Percentiles rank a stretch among this genome's conserved stretches.
Evolutionary conservation across 2,113 vertebrate genomes (phyloP).

Genomic region (Dipodomys ordii): DNA sequence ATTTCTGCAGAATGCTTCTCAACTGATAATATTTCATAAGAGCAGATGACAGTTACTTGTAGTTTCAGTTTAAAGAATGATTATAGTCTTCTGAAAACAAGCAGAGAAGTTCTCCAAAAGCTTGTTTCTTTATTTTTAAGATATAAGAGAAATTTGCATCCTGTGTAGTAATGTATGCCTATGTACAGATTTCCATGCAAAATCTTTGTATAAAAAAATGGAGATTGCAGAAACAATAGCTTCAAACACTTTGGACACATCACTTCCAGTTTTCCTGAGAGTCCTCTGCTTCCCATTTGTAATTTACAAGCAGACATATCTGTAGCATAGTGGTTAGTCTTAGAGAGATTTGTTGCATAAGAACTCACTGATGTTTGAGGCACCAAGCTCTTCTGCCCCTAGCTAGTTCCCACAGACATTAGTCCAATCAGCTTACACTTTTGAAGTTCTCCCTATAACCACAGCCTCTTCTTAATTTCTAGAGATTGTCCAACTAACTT

Average conservation of each 20-base stretch:
- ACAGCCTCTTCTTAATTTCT: constrained; percentile 6
- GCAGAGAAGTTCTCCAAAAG: neutral
- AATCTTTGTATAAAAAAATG: neutral
- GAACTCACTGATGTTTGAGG: neutral
- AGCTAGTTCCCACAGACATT: too few species aligned
- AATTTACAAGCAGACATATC: neutral
- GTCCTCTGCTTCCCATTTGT: neutral
- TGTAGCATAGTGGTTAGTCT: neutral
- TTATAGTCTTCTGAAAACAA: neutral
- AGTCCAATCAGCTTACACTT: neutral
- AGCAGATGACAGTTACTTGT: neutral
- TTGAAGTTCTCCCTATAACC: neutral
- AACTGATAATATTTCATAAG: neutral
- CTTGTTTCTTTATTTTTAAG: neutral
- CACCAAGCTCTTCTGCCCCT: neutral
- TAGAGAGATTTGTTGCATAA: neutral
- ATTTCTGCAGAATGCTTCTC: neutral
- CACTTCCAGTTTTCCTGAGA: neutral
- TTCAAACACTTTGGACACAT: neutral
- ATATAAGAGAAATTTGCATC: neutral
- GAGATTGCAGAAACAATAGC: neutral
- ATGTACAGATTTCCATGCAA: neutral
- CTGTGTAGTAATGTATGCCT: neutral
- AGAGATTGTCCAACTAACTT: neutral
- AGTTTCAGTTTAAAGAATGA: neutral